Evolutionary conservation across 2,888 invertebrate species (phyloP), one percentile per base, ranked within the genome.

Genomic region (Marronus borbonicus): DNA sequence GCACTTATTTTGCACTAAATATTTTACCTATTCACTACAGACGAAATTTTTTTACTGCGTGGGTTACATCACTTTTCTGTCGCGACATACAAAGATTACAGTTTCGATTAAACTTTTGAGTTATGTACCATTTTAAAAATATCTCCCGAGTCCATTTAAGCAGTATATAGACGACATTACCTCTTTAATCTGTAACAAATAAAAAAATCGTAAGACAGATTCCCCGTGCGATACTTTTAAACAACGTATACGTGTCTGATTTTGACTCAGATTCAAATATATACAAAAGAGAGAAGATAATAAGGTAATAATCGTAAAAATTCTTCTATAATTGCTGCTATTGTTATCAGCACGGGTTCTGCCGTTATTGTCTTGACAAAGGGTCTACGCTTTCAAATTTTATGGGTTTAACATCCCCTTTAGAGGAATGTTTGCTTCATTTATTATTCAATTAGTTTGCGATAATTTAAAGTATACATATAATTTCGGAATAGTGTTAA

Each of bases 261-360:
- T 39, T 17, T 66, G 39, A 36, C 39, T 20, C n/a, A 17, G 65
- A 39, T 39, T 44, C 12, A 66, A 66, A 12, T 44, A 12, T 66
- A 20, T 44, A 39, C 31, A n/a, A 64, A n/a, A 36, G 49, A 66
- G 44, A 17, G 17, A 3, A 66, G 44, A 66, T 66, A 66, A 65
- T 65, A 36, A 65, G 31, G 65, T 65, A 66, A 66, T 66, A 44
- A 44, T 20, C 39, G n/a, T 66, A 66, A 66, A 66, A 66, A 66
- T 66, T 66, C 65, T 20, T 66, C 17, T 39, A 20, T 66, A 66
- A 66, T 39, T 66, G 65, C 39, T 44, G 14, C 20, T 39, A 66
- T 66, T 66, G 65, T 66, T 66, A 66, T 66, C 65, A 8, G 44
- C 65, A 44, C 65, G 3, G 28, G 62, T 66, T 20, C 39, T 7